These are phyloP conservation scores for Mormyrops boulengeri DNA, from an alignment of 2,797 vertebrate genomes.

Conservation along the genomic window DNA sequence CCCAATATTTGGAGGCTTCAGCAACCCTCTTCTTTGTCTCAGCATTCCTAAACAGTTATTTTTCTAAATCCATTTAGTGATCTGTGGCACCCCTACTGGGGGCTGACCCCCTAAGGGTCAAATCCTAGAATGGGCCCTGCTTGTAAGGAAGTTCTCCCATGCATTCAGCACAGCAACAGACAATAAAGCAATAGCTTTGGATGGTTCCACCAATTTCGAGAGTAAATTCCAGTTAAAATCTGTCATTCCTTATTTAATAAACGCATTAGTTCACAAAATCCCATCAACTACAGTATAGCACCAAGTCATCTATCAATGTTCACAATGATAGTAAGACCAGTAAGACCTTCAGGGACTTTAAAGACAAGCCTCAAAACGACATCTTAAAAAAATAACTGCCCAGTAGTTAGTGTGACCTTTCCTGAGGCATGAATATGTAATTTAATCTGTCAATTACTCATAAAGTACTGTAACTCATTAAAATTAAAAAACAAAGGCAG, in stretches of 20 bases:
- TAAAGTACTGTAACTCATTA: not conserved
- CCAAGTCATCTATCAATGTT: not conserved
- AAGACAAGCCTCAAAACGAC: not conserved
- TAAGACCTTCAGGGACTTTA: not conserved
- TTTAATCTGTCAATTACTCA: not conserved
- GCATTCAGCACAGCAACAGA: not conserved
- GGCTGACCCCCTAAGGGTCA: not conserved
- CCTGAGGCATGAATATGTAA: not conserved
- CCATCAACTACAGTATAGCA: not conserved
- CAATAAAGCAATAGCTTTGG: not conserved
- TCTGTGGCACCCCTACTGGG: not conserved
- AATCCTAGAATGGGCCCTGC: not conserved
- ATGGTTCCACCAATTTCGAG: not conserved
- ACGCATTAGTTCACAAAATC: not conserved
- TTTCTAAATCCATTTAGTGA: not conserved
- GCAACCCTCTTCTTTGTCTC: not conserved
- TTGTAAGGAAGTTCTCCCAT: not conserved
- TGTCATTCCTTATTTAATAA: not conserved
- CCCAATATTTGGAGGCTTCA: not conserved
- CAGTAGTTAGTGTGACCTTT: not conserved
- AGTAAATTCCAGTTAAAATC: not conserved
- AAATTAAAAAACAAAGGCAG: not conserved
- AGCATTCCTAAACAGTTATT: not conserved
- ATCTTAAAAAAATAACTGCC: not conserved
- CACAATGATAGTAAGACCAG: not conserved